Evolutionary conservation across 2,113 vertebrate species (phyloP).

Genomic region (Delphinapterus leucas): DNA sequence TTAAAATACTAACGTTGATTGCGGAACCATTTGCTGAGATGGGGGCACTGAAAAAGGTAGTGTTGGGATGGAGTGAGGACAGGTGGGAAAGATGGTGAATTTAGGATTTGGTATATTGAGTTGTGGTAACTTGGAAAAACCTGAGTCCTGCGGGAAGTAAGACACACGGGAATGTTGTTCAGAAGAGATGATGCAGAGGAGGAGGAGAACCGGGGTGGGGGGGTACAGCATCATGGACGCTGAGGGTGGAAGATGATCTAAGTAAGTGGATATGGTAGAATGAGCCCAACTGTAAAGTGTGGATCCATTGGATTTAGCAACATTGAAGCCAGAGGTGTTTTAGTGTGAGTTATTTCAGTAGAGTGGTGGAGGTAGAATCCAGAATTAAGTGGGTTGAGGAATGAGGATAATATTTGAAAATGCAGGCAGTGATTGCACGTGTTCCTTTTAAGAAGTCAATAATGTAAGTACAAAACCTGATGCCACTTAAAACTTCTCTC

Average conservation of each 20-base stretch:
- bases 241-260: not conserved
- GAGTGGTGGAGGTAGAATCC: not conserved
- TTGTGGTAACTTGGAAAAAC: not conserved
- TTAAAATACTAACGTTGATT: not conserved
- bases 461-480: not conserved
- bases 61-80: not conserved
- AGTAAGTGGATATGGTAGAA: not conserved
- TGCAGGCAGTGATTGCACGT: not conserved
- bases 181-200: not conserved
- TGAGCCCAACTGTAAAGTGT: not conserved
- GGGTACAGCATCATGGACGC: fast-evolving
- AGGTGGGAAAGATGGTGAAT: not conserved
- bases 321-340: not conserved
- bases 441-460: not conserved
- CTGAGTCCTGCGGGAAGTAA: not conserved
- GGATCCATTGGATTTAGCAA: not conserved
- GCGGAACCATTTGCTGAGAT: not conserved
- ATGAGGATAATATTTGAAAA: not conserved
- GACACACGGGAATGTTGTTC: not conserved
- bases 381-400: not conserved
- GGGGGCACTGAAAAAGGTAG: not conserved
- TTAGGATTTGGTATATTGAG: not conserved
- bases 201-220: not conserved
- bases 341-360: not conserved
- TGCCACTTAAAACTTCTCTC: not conserved